phyloP scores from a whole-genome alignment of 2,113 vertebrate species.

The Ailuropoda melanoleuca region DNA sequence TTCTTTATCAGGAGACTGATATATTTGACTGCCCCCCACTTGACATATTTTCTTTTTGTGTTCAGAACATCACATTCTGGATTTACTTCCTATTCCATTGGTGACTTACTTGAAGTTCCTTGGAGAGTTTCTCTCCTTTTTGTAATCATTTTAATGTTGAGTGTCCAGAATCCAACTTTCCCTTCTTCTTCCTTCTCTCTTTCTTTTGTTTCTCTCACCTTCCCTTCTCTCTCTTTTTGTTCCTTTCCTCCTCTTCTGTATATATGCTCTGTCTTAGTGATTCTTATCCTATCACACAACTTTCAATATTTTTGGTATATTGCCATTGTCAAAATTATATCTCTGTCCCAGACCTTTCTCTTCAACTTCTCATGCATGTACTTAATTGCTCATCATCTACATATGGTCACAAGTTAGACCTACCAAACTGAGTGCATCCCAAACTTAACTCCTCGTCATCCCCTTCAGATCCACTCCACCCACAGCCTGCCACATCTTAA shows the following conservation, averaged over 20 bases:
- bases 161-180: not conserved
- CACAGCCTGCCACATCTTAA: not conserved
- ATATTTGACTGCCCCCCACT: not conserved
- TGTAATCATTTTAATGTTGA: not conserved
- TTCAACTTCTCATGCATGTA: not conserved
- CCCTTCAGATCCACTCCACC: not conserved
- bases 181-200: no score
- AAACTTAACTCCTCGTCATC: not conserved
- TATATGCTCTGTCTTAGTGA: not conserved
- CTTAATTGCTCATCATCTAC: not conserved
- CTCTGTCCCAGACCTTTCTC: not conserved
- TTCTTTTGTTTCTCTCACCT: not conserved
- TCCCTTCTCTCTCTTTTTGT: not conserved
- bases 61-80: not conserved
- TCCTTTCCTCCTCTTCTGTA: not conserved
- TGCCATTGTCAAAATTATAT: not conserved
- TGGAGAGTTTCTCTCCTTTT: not conserved
- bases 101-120: not conserved
- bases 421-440: not conserved
- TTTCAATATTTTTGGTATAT: not conserved
- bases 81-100: not conserved
- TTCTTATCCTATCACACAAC: not conserved
- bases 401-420: not conserved
- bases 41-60: not conserved
- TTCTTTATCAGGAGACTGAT: not conserved